Percentiles rank a stretch among this genome's conserved stretches.
Evolutionary conservation across 2,113 vertebrate genomes (phyloP).

Genomic region (Parus major): DNA sequence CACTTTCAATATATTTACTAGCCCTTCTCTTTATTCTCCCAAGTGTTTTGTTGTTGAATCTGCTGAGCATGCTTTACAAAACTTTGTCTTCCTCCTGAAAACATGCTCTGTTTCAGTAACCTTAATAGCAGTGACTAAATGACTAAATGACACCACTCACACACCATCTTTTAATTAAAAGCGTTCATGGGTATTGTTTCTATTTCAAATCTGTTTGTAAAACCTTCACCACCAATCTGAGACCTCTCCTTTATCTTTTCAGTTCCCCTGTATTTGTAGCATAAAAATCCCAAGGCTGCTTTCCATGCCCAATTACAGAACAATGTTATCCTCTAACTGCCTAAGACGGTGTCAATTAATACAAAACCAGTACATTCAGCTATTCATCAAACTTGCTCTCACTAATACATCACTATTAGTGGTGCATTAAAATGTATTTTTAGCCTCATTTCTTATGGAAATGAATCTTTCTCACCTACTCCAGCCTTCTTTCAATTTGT

Average conservation of each 20-base stretch:
- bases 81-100: neutral
- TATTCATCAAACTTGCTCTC: neutral
- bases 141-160: neutral
- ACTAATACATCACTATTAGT: neutral
- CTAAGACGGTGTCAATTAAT: neutral
- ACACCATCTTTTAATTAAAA: neutral
- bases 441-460: conserved; percentile 37
- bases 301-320: neutral
- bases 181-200: neutral
- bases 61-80: neutral
- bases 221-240: neutral
- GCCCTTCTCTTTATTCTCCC: neutral
- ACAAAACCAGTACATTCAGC: neutral
- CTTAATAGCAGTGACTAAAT: neutral
- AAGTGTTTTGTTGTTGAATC: neutral
- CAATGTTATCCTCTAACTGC: neutral
- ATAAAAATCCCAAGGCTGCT: neutral
- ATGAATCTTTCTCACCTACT: neutral
- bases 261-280: neutral
- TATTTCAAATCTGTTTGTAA: neutral
- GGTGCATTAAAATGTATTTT: neutral
- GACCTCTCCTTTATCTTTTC: neutral
- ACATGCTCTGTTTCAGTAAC: neutral
- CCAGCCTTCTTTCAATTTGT: neutral
- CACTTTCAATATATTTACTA: neutral